phyloP scores from a whole-genome alignment of 2,113 vertebrate genomes.

The Rana temporaria region DNA sequence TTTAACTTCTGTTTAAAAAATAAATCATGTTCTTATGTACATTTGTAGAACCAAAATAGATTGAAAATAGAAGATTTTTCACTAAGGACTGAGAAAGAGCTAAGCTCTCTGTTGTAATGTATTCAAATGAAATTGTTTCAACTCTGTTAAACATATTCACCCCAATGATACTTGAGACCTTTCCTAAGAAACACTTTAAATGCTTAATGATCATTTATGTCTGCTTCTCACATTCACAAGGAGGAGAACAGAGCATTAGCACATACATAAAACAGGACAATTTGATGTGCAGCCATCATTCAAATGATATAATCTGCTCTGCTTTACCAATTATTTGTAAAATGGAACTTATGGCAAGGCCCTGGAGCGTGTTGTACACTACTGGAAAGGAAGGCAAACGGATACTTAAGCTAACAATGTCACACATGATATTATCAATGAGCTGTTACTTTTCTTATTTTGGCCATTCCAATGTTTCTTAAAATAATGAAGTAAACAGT shows the following conservation, averaged over 20 bases:
- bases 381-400: constrained; percentile 8
- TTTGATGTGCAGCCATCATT: neutral
- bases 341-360: constrained; percentile 4
- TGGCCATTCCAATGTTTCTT: neutral
- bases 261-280: neutral
- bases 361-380: neutral
- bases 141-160: neutral
- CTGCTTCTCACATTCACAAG: neutral
- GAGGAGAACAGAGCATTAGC: constrained; percentile 14
- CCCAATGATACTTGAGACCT: neutral
- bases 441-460: neutral
- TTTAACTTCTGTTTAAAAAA: too few relatives aligned
- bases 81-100: neutral
- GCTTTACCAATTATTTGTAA: constrained; percentile 6
- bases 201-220: constrained; percentile 16
- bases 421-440: neutral
- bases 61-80: too few relatives aligned
- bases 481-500: neutral
- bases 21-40: too few relatives aligned
- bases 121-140: constrained; percentile 3
- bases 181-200: neutral
- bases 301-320: neutral
- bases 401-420: neutral
- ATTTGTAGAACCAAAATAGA: too few relatives aligned
- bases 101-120: neutral